Conservation (phyloP, 2,888 invertebrate genomes). For the Ophion ventricosus region DNA sequence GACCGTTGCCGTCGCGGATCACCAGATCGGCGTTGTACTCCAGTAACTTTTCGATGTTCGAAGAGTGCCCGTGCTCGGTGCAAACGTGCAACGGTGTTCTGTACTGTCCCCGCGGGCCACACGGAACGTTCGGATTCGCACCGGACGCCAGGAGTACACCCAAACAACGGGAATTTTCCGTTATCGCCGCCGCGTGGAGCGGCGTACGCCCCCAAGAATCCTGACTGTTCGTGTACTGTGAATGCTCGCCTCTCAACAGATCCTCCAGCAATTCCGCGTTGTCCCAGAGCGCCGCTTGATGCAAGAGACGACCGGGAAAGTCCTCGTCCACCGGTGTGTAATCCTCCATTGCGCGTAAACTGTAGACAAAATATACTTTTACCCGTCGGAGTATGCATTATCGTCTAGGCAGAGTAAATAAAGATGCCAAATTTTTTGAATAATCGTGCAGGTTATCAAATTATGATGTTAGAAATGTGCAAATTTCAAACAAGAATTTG, state of each 20-base stretch:
- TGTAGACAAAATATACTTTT: background rate
- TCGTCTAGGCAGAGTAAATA: background rate
- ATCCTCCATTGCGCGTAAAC: constrained; percentile 84
- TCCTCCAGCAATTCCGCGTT: constrained; percentile 94
- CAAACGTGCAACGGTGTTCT: constrained; percentile 93
- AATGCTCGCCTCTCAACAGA: constrained; percentile 88
- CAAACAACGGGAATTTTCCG: constrained; percentile 91
- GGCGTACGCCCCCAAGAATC: constrained; percentile 91
- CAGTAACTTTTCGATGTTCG: constrained; percentile 88
- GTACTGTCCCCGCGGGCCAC: constrained; percentile 88
- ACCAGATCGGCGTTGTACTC: constrained; percentile 88
- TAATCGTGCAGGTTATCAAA: background rate
- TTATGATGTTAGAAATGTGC: background rate
- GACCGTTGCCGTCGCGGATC: constrained; percentile 87
- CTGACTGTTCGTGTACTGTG: constrained; percentile 87
- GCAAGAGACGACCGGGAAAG: constrained; percentile 90
- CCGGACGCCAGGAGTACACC: constrained; percentile 89
- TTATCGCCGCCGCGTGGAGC: constrained; percentile 92
- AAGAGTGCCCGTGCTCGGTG: constrained; percentile 90
- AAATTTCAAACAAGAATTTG: background rate
- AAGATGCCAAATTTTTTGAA: no score
- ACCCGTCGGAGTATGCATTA: no score
- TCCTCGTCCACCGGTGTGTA: constrained; percentile 92
- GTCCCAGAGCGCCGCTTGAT: constrained; percentile 95
- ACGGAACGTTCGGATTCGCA: constrained; percentile 88